phyloP scores from a whole-genome alignment of 2,888 invertebrate species.

The Ophioninae sp. region DNA sequence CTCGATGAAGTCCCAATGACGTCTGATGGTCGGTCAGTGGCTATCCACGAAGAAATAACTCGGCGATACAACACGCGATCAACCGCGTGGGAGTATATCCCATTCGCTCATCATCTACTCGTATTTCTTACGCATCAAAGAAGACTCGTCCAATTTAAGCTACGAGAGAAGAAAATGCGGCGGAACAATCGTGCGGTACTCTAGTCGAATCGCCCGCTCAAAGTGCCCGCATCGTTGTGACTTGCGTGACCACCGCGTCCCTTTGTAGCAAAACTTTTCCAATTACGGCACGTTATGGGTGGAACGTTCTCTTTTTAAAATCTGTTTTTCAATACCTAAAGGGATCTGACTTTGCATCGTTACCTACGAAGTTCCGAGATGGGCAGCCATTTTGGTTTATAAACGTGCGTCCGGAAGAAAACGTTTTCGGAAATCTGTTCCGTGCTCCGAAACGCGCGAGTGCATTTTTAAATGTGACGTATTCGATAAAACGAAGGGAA shows the following conservation, averaged over 20 bases:
- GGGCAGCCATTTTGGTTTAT: background rate
- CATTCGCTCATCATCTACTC: background rate
- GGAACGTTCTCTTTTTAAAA: background rate
- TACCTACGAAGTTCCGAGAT: background rate
- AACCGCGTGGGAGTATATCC: conserved; percentile 3
- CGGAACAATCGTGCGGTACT: background rate
- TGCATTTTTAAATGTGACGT: background rate
- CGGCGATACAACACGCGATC: conserved; percentile 39
- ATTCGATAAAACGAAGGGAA: background rate
- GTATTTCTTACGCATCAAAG: conserved; percentile 24
- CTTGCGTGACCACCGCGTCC: background rate
- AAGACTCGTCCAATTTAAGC: conserved; percentile 1
- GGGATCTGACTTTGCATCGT: background rate
- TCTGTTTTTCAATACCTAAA: background rate
- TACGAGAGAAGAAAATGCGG: background rate
- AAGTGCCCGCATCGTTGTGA: background rate
- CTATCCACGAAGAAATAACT: conserved; percentile 70
- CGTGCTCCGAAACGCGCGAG: background rate
- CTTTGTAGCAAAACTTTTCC: background rate
- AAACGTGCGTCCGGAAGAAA: background rate
- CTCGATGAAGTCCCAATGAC: conserved; percentile 92
- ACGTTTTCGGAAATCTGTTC: background rate
- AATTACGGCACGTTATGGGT: background rate
- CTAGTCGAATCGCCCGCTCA: background rate
- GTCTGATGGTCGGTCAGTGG: conserved; percentile 82